Percentiles rank a stretch among this genome's conserved stretches.
phyloP scores from a whole-genome alignment of 2,113 vertebrate genomes.

The Panthera leo region DNA sequence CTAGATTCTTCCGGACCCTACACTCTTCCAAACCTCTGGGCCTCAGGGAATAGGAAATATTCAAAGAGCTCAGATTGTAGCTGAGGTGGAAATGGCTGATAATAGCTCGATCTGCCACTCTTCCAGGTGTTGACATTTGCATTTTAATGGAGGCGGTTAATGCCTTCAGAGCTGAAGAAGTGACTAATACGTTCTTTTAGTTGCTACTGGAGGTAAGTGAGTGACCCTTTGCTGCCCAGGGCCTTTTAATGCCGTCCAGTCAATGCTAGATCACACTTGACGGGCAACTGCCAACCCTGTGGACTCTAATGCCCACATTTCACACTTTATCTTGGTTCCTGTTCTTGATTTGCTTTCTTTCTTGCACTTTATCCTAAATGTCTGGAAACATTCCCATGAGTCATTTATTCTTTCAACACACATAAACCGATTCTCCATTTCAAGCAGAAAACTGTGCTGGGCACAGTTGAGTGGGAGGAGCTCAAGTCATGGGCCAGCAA shows the following conservation, averaged over 20 bases:
- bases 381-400: constrained; percentile 35
- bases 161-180: constrained; percentile 53
- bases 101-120: constrained; percentile 22
- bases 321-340: neutral
- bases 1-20: constrained; percentile 12
- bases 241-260: neutral
- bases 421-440: neutral
- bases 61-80: constrained; percentile 42
- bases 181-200: constrained; percentile 64
- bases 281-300: neutral
- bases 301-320: neutral
- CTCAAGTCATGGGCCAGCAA: neutral
- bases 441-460: constrained; percentile 12
- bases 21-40: neutral
- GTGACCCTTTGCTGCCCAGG: constrained; percentile 51
- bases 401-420: constrained; percentile 54
- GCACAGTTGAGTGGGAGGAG: neutral
- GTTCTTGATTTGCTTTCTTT: constrained; percentile 11
- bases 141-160: constrained; percentile 74
- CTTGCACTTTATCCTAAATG: constrained; percentile 25
- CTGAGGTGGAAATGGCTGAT: constrained; percentile 57
- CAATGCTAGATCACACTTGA: neutral
- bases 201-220: constrained; percentile 46
- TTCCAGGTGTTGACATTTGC: constrained; percentile 75
- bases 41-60: neutral